phyloP scores from a whole-genome alignment of 2,888 invertebrate genomes.

The Mactromeris polynyma region DNA sequence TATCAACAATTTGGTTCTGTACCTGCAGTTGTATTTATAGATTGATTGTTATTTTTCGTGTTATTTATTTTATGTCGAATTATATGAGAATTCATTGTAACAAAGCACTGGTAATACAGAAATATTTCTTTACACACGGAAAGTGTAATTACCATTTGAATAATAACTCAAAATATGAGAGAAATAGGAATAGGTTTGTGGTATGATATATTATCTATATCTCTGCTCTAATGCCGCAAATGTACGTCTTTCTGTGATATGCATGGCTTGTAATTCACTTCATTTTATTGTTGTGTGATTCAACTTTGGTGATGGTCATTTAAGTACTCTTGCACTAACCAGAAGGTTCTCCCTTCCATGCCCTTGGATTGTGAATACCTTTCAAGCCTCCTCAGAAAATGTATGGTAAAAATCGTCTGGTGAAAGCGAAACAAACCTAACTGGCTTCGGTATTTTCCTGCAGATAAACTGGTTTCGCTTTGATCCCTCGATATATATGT shows the following conservation, averaged over 20 bases:
- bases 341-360: neutral
- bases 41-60: too few species aligned
- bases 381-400: neutral
- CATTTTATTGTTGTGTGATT: neutral
- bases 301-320: neutral
- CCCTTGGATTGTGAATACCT: neutral
- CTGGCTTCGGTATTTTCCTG: too few species aligned
- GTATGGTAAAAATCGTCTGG: too few species aligned
- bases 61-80: too few species aligned
- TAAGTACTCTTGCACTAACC: neutral
- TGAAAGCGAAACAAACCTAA: too few species aligned
- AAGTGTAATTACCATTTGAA: neutral
- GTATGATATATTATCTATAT: neutral
- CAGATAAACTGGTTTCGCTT: too few species aligned
- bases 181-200: neutral
- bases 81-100: too few species aligned
- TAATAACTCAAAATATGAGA: neutral
- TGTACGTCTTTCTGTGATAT: neutral
- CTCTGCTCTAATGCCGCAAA: neutral
- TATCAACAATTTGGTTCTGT: too few species aligned
- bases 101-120: too few species aligned
- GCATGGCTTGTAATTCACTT: neutral
- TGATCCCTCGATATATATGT: too few species aligned
- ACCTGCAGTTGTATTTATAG: too few species aligned
- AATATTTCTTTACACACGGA: too few species aligned